These are phyloP conservation scores for Lumbricus terrestris DNA, from an alignment of 2,888 invertebrate species.

Conservation along the genomic window DNA sequence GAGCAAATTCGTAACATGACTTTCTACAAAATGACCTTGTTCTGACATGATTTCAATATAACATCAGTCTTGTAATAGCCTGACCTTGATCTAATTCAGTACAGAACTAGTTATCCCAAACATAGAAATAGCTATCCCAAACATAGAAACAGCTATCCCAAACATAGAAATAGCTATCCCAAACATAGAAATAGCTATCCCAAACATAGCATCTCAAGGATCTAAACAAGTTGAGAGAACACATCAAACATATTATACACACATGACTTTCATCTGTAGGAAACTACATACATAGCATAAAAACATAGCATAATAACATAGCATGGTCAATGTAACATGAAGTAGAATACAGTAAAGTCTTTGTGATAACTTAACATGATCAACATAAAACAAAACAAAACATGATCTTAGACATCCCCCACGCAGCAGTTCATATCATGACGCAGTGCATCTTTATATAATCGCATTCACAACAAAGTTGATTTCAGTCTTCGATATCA, in stretches of 20 bases:
- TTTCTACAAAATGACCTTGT: neutral
- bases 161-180: too few relatives aligned
- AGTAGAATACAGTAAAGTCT: neutral
- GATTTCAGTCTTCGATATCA: neutral
- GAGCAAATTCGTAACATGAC: neutral
- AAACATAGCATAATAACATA: neutral
- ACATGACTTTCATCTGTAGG: neutral
- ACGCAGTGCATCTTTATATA: neutral
- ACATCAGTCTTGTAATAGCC: neutral
- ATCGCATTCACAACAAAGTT: neutral
- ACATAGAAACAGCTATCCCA: neutral
- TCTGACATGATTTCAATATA: neutral
- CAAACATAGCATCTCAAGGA: neutral
- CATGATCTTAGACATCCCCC: neutral
- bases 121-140: neutral
- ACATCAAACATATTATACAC: neutral
- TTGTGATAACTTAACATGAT: neutral
- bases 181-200: neutral
- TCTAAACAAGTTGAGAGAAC: too few relatives aligned
- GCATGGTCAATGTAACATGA: neutral
- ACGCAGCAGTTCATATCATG: neutral
- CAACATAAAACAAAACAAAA: neutral
- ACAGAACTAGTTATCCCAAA: neutral
- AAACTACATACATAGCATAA: neutral
- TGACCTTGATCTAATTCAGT: neutral